phyloP scores from a whole-genome alignment of 2,888 invertebrate genomes.

The Cristatella mucedo region DNA sequence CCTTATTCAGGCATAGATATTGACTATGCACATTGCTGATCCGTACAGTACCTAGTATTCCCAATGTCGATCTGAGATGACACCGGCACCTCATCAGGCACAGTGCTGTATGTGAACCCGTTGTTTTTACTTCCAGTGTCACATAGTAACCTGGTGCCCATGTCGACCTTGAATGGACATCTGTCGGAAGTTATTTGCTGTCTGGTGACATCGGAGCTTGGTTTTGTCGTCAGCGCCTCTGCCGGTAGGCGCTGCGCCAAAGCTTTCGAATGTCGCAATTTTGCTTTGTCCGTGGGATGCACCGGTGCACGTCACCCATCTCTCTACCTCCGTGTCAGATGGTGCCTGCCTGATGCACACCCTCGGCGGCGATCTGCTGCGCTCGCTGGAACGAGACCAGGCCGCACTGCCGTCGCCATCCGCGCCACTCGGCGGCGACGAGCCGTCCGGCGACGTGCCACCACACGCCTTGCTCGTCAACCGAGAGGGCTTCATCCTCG shows the following conservation, averaged over 20 bases:
- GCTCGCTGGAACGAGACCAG: slow-evolving; percentile 76
- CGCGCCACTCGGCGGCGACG: no score
- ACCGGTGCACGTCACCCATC: no score
- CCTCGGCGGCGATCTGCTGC: slow-evolving; percentile 82
- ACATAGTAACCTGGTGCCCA: slow-evolving; percentile 75
- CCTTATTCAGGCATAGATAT: no score
- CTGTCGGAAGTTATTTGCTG: slow-evolving; percentile 87
- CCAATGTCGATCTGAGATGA: no score
- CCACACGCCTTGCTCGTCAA: slow-evolving; percentile 79
- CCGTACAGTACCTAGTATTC: no score
- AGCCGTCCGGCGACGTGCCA: slow-evolving; percentile 48
- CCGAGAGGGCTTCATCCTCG: slow-evolving; percentile 84
- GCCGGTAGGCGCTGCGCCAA: slow-evolving; percentile 41
- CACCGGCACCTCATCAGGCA: no score
- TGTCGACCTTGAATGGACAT: slow-evolving; percentile 91
- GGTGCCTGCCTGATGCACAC: slow-evolving; percentile 95
- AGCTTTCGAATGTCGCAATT: slow-evolving; percentile 7
- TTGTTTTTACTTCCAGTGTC: no score
- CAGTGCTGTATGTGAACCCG: no score
- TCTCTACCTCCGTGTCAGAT: no score
- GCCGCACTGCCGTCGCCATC: no score
- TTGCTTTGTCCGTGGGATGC: no score
- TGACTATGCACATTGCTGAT: no score
- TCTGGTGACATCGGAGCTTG: slow-evolving; percentile 91
- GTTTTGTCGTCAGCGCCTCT: slow-evolving; percentile 88